Base-by-base conservation (phyloP, 2,113 vertebrate genomes). In the Clarias macrocephalus region DNA sequence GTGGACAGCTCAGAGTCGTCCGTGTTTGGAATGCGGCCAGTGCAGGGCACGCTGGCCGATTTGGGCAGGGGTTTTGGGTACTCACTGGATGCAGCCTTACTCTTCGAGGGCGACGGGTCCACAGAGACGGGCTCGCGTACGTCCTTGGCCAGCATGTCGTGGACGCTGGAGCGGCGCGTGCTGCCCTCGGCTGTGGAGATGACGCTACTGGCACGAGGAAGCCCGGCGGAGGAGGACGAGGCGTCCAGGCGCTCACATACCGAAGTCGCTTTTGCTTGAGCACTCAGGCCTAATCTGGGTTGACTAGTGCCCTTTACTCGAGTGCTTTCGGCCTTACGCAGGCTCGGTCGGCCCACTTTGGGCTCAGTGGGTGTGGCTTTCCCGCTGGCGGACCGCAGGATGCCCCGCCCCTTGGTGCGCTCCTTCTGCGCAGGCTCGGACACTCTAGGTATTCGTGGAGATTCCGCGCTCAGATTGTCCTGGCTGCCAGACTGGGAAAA, bases 141-240 rank as follows among this genome's bases (percentile, higher is more conserved):
- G 95, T 99, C 98, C 94, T 98, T 99, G 60, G 96, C 97, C 91
- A 99, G 94, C 94, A 99, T 95, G 89, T 99, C 98, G 60, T 99
- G 98, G 95, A 99, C 97, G 94, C 98, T 99, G 80, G 98, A 98
- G 92, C 98, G 97, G 83, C 98, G 96, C 0, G 96, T 97, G 89
- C 95, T 96, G 84, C 98, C 98, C 92, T 99, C 98, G 0, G 98
- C 98, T 0, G 98, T 99, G 91, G 98, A 99, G 91, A 99, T 99
- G 87, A 99, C 98, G 18, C 96, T 99, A 95, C 98, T 99, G 89
- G 98, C 98, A 2, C 98, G 96, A 89, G 98, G 98, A 94, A 99
- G 95, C n/a, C 95, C 96, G 3, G 93, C 96, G 16, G 92, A 52
- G 1, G 92, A 82, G 28, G 86, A 70, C 12, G 94, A 76, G 0